Base-by-base conservation (phyloP, 2,888 invertebrate species). In the Lissonota sp. region DNA sequence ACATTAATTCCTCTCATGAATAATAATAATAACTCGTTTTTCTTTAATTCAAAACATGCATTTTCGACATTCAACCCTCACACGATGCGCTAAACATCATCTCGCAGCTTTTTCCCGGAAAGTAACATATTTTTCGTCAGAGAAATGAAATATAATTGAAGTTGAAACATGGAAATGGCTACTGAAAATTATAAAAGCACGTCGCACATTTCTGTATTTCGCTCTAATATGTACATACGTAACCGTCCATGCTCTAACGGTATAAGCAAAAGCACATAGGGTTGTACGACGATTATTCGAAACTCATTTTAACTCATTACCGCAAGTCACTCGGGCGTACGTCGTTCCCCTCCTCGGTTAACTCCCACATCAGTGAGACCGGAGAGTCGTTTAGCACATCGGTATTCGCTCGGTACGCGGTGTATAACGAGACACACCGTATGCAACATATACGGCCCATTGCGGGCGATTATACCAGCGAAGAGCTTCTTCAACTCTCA, bases 301-400 rank as follows among this genome's bases (percentile, higher is more conserved):
- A 88, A 87, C 87, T 88, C 89, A 88, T 89, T 89, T 87, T 84
- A 86, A 88, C 88, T 89, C 86, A 86, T 89, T 88, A 86, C 84
- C 78, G 81, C 46, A 16, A 57, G 51, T 49, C 62, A 51, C 55
- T 63, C 44, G 8, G 55, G 42, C 16, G n/a, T 57, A 10, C 44
- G 26, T 60, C 62, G 53, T 44, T 44, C 64, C 6, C 39, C 74
- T 58, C 49, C 60, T 75, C 46, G 55, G 53, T 37, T 55, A 26
- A 63, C 42, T 37, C 4, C 51, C 26, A 63, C 10, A 42, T 14
- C 10, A 55, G 49, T 66, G 58, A 57, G 46, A 16, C 26, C 37
- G 4, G 53, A 39, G 40, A 57, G 74, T 46, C 58, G 58, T 58
- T 73, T 12, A 16, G 58, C 46, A 39, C 66, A 58, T 51, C 51